Base-by-base conservation (phyloP, 2,888 invertebrate genomes). In the Neocrepidodera transversa region DNA sequence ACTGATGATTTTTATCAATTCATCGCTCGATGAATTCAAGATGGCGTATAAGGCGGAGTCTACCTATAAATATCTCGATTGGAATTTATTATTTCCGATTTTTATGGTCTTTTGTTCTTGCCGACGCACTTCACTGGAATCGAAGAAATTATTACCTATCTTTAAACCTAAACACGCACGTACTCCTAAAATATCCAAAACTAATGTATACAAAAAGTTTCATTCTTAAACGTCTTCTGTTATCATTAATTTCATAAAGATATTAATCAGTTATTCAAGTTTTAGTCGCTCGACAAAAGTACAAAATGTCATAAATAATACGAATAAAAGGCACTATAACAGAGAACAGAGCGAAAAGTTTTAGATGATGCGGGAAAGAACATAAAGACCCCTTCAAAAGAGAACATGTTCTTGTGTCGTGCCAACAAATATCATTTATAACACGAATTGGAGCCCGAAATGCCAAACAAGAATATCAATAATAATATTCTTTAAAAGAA, bases 391-490 rank as follows among this genome's bases (percentile, higher is more conserved):
- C 60, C 64, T 60, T 53, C 64, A 71, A 74, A 75, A 74, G n/a
- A n/a, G 73, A 75, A 72, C 74, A 74, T 75, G 70, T 75, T 74
- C 74, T 68, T 69, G 72, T 75, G 71, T 71, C 71, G 74, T 73
- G 72, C 74, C 74, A 73, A 73, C 75, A 75, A 77, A 77, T 76
- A 74, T 76, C 77, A 78, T 78, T 78, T 78, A 78, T 78, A 76
- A 76, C 73, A 70, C 75, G 76, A 74, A 71, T 73, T 74, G 74
- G 75, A 70, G 71, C n/a, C 69, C 70, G 73, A 77, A 74, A 74
- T 73, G 71, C 75, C 76, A 77, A 78, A 77, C 77, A 78, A 78
- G 76, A 76, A 78, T 79, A 78, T 79, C 78, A 78, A 79, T 79
- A 79, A 79, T 76, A 75, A 76, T 77, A 76, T 74, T 60, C 47